Conservation (phyloP, 2,113 vertebrate genomes). For the Parus major region DNA sequence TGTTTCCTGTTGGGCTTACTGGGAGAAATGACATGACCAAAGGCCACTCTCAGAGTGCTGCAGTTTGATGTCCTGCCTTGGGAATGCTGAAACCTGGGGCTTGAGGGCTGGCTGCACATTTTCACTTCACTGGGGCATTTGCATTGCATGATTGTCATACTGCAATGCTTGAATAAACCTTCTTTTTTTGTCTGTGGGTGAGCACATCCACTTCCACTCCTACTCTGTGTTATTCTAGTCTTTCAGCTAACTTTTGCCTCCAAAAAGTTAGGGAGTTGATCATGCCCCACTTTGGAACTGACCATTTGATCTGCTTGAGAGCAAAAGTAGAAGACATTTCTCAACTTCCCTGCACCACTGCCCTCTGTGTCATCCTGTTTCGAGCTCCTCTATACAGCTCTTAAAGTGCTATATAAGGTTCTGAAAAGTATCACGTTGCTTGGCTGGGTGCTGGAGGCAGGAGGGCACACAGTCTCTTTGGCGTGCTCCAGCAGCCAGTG, state of each 20-base stretch:
- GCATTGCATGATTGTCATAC: background rate
- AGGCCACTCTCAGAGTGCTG: background rate
- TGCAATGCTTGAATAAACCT: slow-evolving; percentile 32
- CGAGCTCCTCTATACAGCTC: background rate
- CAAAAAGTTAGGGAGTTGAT: background rate
- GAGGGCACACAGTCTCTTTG: slow-evolving; percentile 27
- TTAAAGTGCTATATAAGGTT: slow-evolving; percentile 44
- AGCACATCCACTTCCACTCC: slow-evolving; percentile 23
- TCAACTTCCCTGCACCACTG: background rate
- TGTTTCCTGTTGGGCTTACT: background rate
- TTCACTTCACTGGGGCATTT: background rate
- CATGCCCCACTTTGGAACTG: background rate
- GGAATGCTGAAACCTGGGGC: background rate
- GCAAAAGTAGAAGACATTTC: slow-evolving; percentile 21
- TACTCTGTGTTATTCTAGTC: slow-evolving; percentile 30
- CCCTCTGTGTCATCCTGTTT: slow-evolving; percentile 9
- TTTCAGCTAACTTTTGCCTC: slow-evolving; percentile 29
- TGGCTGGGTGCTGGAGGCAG: slow-evolving; percentile 23
- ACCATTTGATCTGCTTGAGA: slow-evolving; percentile 9
- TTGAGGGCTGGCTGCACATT: background rate
- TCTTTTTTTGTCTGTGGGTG: slow-evolving; percentile 15
- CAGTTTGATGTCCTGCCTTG: background rate
- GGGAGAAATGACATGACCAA: background rate
- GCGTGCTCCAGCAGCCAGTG: slow-evolving; percentile 31
- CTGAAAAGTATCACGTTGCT: slow-evolving; percentile 17